Percentiles rank a stretch among this genome's conserved stretches.
Conservation (phyloP, 2,888 invertebrate genomes). For the Byasa hedistus region DNA sequence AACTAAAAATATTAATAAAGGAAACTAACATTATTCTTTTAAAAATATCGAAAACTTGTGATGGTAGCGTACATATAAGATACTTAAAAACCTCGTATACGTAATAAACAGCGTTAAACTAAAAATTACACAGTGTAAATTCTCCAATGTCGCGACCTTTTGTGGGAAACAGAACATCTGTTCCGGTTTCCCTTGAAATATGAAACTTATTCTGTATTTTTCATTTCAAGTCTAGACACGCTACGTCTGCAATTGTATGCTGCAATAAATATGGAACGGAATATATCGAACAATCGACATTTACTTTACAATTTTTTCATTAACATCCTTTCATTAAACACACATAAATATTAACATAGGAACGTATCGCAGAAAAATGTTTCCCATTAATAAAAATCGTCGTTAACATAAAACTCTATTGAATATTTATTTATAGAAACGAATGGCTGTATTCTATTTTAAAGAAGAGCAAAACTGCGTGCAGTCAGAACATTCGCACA, state of each 20-base stretch:
- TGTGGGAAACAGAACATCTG: constrained; percentile 30
- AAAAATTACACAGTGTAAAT: constrained; percentile 14
- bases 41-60: neutral
- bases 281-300: constrained; percentile 2
- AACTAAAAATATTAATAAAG: too few relatives aligned
- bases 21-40: too few relatives aligned
- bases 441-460: neutral
- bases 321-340: neutral
- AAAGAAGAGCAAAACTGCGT: neutral
- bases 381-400: neutral
- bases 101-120: constrained; percentile 11
- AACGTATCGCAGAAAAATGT: neutral
- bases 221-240: constrained; percentile 31
- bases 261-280: neutral
- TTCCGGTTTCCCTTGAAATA: constrained; percentile 29
- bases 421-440: too few relatives aligned
- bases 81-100: neutral
- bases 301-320: neutral
- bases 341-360: neutral
- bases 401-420: neutral
- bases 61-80: neutral
- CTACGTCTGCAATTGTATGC: constrained; percentile 13
- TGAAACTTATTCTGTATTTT: constrained; percentile 29
- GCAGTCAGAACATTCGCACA: neutral
- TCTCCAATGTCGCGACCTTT: constrained; percentile 23